Evolutionary conservation across 2,888 invertebrate species (phyloP).

Genomic region (Hydraecia micacea): DNA sequence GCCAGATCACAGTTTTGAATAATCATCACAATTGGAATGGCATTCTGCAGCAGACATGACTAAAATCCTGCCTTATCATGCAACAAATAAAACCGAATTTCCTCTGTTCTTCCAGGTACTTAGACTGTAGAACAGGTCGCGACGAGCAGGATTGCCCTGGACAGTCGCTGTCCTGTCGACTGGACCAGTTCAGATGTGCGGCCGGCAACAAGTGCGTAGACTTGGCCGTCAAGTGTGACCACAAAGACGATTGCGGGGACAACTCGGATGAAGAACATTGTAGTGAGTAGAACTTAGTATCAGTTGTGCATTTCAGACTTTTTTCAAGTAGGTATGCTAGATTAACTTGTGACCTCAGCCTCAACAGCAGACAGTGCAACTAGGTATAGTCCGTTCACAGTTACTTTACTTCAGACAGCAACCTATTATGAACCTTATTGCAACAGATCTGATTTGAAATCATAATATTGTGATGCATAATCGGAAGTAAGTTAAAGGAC

Average conservation of each 20-base stretch:
- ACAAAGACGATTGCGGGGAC: conserved; percentile 97
- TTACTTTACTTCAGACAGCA: background rate
- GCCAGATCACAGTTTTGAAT: background rate
- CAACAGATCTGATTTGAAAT: background rate
- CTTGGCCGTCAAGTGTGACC: conserved; percentile 94
- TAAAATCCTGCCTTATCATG: background rate
- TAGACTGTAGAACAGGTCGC: conserved; percentile 95
- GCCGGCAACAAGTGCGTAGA: conserved; percentile 95
- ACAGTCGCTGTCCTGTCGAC: conserved; percentile 91
- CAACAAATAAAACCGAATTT: background rate
- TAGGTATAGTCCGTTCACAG: background rate
- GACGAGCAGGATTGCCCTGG: conserved; percentile 95
- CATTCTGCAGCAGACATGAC: background rate
- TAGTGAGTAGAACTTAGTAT: conserved; percentile 91
- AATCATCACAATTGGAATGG: background rate
- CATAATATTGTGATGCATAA: background rate
- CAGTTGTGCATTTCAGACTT: background rate
- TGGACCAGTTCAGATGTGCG: conserved; percentile 96
- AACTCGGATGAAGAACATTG: conserved; percentile 97
- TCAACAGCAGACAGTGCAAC: background rate
- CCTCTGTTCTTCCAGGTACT: conserved; percentile 82
- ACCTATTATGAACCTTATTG: background rate
- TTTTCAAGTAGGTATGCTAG: background rate
- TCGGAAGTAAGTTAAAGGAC: background rate
- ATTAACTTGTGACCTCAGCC: no score